Evolutionary conservation across 2,888 invertebrate species (phyloP), one percentile per base, ranked within the genome.

Genomic region (Vesta saturnalis): DNA sequence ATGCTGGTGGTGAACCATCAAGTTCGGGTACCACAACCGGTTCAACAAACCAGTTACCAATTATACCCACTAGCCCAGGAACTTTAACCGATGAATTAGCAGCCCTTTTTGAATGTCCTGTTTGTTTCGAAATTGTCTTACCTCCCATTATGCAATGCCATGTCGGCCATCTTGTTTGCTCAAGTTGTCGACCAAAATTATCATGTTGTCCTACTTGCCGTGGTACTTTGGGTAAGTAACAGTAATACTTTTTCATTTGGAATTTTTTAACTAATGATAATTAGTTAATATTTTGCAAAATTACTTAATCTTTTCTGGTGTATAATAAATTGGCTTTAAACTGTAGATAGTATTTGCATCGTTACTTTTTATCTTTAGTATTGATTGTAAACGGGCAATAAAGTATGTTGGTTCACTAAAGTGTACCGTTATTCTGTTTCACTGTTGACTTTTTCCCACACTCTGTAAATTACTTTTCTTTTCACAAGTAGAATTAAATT

Each of bases 131-230:
- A 86, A 99, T 98, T 88, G 99, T 99, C 73, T 87, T 99, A 82
- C 99, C 99, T 73, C 99, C 99, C 43, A 99, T 99, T 79, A 89
- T 98, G 83, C 99, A 99, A 85, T 99, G 99, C 85, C 97, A 97
- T 84, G 97, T 96, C 84, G 99, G 99, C 71, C 99, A 99, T 86
- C 90, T 99, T 80, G 97, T 99, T 69, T 99, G 99, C 87, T 95
- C 97, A 72, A 94, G 93, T 82, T 99, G 99, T 86, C 90, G 99
- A 72, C 97, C 97, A 64, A 99, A 99, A 85, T 89, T 99, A 73
- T 94, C 94, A 73, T 96, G 96, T 85, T 99, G 99, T 85, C 99
- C 99, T 52, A 99, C 98, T 70, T 99, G 99, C 83, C 91, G 99
- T 72, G 99, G 99, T 69, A 96, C 97, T 35, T 87, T 99, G 82